These are phyloP conservation scores for Stichodactyla helianthus DNA, from an alignment of 64 coral and sea anemone genomes.

Conservation along the genomic window DNA sequence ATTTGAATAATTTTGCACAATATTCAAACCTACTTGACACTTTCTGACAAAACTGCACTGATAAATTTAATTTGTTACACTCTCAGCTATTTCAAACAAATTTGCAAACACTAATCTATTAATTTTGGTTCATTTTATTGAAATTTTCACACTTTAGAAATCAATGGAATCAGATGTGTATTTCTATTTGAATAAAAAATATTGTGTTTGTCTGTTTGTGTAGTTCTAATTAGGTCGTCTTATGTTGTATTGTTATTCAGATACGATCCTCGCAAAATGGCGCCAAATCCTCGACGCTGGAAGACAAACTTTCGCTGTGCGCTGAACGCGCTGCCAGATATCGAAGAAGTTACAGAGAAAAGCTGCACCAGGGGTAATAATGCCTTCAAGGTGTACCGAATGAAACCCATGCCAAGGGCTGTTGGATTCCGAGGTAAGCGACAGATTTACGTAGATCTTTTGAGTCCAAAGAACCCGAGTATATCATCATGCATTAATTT, in stretches of 20 bases:
- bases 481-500: no score
- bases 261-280: conserved; percentile 41
- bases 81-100: no score
- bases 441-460: neutral
- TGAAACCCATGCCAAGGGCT: conserved; percentile 39
- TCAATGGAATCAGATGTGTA: no score
- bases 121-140: no score
- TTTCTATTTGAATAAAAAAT: neutral
- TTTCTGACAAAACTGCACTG: no score
- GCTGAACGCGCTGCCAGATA: conserved; percentile 87
- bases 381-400: conserved; percentile 90
- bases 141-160: no score
- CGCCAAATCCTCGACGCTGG: conserved; percentile 77
- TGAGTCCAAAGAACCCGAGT: no score
- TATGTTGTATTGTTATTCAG: neutral
- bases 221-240: neutral
- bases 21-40: no score
- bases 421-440: conserved; percentile 2
- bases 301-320: conserved; percentile 98
- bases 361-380: conserved; percentile 78
- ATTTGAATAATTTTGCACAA: no score
- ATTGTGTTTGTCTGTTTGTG: neutral
- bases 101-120: no score
- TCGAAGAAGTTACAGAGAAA: conserved; percentile 64
- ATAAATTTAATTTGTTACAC: no score